Percentiles rank a stretch among this genome's conserved stretches.
These are phyloP conservation scores for Paguma larvata DNA, from an alignment of 2,797 vertebrate genomes.

Conservation along the genomic window DNA sequence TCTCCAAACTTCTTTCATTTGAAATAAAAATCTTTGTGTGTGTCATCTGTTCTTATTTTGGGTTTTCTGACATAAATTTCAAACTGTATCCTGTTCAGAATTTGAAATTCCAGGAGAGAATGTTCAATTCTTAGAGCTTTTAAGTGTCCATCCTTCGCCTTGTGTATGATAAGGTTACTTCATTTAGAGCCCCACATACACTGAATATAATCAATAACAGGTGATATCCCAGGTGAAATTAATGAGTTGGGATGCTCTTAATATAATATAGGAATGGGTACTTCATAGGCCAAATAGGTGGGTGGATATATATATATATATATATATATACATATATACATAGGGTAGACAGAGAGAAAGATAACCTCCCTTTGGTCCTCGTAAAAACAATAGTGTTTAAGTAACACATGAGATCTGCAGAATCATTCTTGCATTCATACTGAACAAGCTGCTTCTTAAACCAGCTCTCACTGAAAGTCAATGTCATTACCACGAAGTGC, in stretches of 20 bases:
- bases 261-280: not conserved
- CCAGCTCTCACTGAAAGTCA: not conserved
- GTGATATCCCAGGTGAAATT: not conserved
- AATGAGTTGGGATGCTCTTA: not conserved
- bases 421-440: not conserved
- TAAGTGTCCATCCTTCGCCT: not conserved
- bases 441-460: not conserved
- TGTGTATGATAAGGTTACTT: not conserved
- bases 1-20: not conserved
- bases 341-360: not conserved
- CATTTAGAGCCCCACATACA: not conserved
- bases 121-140: not conserved
- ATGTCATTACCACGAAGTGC: not conserved
- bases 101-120: not conserved
- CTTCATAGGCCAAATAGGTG: not conserved
- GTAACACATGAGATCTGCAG: not conserved
- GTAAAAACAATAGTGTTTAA: not conserved
- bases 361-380: not conserved
- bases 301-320: too few species aligned
- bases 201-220: not conserved
- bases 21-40: not conserved
- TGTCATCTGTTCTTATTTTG: not conserved
- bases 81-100: not conserved
- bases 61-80: not conserved
- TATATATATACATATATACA: too few species aligned